Conservation (phyloP, 1,140 invertebrate species). For the Hesperophylax magnus region DNA sequence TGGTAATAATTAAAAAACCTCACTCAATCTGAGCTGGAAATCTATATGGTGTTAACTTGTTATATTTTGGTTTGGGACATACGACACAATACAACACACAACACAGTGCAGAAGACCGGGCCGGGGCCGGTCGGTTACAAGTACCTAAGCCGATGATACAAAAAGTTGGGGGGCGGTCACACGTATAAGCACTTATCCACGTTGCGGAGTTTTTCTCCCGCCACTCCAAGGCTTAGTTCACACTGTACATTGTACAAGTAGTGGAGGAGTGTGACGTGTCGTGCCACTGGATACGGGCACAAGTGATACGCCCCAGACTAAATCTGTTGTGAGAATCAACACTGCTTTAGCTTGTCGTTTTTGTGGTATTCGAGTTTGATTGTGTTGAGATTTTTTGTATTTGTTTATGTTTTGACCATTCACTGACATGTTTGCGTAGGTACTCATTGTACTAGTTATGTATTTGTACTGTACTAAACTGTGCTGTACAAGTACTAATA, state of each 20-base stretch:
- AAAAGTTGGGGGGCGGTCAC: constrained; percentile 37
- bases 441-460: too few relatives aligned
- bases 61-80: constrained; percentile 15
- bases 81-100: not conserved
- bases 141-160: constrained; percentile 18
- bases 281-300: constrained; percentile 18
- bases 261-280: constrained; percentile 38
- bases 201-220: constrained; percentile 43
- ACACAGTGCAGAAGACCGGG: too few relatives aligned
- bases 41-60: not conserved
- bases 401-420: too few relatives aligned
- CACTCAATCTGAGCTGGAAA: not conserved
- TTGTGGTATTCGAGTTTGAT: too few relatives aligned
- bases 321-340: constrained; percentile 31
- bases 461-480: too few relatives aligned
- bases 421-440: too few relatives aligned
- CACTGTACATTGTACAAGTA: constrained; percentile 6
- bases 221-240: constrained; percentile 44
- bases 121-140: not conserved
- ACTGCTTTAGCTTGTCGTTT: not conserved
- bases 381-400: too few relatives aligned
- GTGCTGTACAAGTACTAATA: too few relatives aligned
- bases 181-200: constrained; percentile 44
- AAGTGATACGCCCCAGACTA: constrained; percentile 16
- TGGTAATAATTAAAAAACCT: too few relatives aligned